A percentile compares a stretch with the other conserved stretches of the same genome.
These are phyloP conservation scores for Amazona guildingii DNA, from an alignment of 2,113 vertebrate species.

Conservation along the genomic window DNA sequence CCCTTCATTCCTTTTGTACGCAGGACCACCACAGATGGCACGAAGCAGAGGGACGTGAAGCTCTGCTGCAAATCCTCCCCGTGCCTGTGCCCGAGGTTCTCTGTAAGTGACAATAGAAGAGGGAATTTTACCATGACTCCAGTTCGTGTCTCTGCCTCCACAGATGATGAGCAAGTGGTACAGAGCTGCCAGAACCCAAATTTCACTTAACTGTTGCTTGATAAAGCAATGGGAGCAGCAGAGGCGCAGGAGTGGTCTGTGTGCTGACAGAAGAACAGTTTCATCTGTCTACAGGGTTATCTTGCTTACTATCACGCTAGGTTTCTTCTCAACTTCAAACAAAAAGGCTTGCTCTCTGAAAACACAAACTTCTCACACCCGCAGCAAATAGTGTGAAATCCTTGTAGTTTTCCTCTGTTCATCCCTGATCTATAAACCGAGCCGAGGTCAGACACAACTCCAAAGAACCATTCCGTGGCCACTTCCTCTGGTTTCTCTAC, in stretches of 20 bases:
- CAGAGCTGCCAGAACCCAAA: neutral
- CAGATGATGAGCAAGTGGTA: neutral
- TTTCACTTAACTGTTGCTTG: neutral
- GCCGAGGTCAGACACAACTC: neutral
- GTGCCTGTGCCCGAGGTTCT: neutral
- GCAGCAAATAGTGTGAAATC: neutral
- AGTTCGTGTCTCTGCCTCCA: neutral
- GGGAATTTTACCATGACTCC: neutral
- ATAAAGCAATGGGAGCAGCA: neutral
- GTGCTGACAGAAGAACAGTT: neutral
- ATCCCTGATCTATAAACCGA: neutral
- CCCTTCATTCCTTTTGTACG: neutral
- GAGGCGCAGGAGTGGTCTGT: neutral
- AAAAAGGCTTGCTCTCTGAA: neutral
- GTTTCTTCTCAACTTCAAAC: neutral
- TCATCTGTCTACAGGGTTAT: neutral
- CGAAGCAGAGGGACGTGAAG: accelerated
- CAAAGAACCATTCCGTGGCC: neutral
- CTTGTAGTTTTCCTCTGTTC: neutral
- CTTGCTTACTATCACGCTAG: neutral
- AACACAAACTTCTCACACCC: neutral
- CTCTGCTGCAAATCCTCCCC: neutral
- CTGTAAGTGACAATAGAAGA: neutral
- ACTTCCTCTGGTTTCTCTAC: neutral
- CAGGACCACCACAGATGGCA: neutral